Evolutionary conservation across 1,140 invertebrate species (phyloP).

Genomic region (Drosophila insularis): DNA sequence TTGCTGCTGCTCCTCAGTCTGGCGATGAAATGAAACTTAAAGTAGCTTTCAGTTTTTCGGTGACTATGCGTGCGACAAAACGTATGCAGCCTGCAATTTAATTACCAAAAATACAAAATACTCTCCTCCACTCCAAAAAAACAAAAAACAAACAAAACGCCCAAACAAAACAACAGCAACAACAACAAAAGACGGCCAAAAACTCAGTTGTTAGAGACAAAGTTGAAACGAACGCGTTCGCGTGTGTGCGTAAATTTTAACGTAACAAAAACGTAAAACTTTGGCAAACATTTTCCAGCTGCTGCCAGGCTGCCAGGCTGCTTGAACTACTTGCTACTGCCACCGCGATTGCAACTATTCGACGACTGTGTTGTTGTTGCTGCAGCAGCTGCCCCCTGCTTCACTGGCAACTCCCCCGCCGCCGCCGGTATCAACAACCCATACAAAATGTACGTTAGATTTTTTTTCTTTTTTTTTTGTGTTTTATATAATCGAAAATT

Average conservation of each 20-base stretch:
- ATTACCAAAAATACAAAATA: slow-evolving; percentile 36
- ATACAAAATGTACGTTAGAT: slow-evolving; percentile 44
- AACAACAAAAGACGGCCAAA: not conserved
- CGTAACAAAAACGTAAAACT: slow-evolving; percentile 1
- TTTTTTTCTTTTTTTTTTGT: not conserved
- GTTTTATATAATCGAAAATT: slow-evolving; percentile 15
- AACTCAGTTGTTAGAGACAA: slow-evolving; percentile 19
- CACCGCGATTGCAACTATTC: not conserved
- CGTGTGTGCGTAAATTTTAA: slow-evolving; percentile 24
- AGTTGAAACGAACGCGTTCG: slow-evolving; percentile 45
- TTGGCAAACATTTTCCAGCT: slow-evolving; percentile 13
- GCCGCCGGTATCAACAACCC: not conserved
- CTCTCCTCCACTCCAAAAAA: not conserved
- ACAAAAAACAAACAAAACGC: not conserved
- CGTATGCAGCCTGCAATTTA: slow-evolving; percentile 55
- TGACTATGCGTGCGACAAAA: slow-evolving; percentile 79
- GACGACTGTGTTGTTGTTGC: not conserved
- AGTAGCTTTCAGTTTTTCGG: slow-evolving; percentile 73
- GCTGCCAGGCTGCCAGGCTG: not conserved
- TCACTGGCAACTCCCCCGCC: not conserved
- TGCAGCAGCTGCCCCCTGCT: not conserved
- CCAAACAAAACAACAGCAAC: not conserved
- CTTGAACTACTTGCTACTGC: not conserved
- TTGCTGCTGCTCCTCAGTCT: slow-evolving; percentile 35
- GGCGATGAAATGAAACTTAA: slow-evolving; percentile 56